Conservation (phyloP, 2,888 invertebrate species). For the Pollenia amentaria region DNA sequence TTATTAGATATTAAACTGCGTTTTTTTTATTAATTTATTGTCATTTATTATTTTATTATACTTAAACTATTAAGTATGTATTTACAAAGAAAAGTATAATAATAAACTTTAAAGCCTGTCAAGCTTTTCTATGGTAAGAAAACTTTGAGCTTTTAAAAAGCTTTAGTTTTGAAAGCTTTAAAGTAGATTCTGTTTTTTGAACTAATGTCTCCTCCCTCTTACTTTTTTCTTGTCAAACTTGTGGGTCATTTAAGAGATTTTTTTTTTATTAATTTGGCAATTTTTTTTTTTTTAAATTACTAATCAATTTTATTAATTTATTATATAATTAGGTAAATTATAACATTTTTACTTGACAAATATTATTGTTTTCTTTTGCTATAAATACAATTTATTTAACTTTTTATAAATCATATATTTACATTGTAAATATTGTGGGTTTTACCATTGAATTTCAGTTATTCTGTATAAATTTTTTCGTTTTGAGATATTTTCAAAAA, state of each 20-base stretch:
- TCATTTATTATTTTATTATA: conserved; percentile 77
- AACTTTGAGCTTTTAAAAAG: conserved; percentile 6
- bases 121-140: neutral
- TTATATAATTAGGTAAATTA: conserved; percentile 17
- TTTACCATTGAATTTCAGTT: conserved; percentile 13
- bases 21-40: conserved; percentile 61
- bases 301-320: conserved; percentile 11
- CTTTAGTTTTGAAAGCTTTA: neutral
- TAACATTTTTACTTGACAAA: conserved; percentile 16
- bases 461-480: neutral
- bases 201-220: neutral
- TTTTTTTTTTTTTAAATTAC: conserved; percentile 3
- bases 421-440: conserved; percentile 74
- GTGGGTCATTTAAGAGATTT: neutral
- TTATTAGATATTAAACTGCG: conserved; percentile 26
- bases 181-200: neutral
- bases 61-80: conserved; percentile 85
- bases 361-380: conserved; percentile 2
- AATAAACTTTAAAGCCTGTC: conserved; percentile 31
- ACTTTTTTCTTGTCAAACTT: neutral
- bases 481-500: conserved; percentile 1
- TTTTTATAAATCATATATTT: conserved; percentile 69
- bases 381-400: conserved; percentile 42
- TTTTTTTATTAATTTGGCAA: conserved; percentile 25
- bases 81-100: conserved; percentile 79